Evolutionary conservation across 2,888 invertebrate species (phyloP).

Genomic region (Melipona bicolor): DNA sequence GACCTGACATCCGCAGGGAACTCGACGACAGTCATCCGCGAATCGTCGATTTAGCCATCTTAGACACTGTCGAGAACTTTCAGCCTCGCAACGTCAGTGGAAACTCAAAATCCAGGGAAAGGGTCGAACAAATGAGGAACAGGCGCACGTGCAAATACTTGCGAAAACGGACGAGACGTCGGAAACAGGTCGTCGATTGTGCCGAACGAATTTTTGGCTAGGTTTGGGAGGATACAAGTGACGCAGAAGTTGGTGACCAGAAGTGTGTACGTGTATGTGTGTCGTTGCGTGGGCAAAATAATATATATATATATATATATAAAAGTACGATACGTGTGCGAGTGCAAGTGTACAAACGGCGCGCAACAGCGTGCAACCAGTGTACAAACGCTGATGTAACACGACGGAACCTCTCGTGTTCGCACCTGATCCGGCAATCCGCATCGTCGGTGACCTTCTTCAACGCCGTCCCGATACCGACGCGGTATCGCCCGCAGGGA

Average conservation of each 20-base stretch:
- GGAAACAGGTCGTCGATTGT: slow-evolving; percentile 37
- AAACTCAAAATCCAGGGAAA: slow-evolving; percentile 14
- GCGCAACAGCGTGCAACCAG: slow-evolving; percentile 32
- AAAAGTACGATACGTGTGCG: slow-evolving; percentile 8
- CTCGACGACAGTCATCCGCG: neutral
- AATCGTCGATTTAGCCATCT: neutral
- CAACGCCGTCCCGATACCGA: slow-evolving; percentile 27
- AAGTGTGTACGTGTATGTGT: slow-evolving; percentile 18
- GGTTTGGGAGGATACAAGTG: slow-evolving; percentile 1
- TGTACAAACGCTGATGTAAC: slow-evolving; percentile 59
- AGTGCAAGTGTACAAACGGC: slow-evolving; percentile 21
- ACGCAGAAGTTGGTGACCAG: slow-evolving; percentile 12
- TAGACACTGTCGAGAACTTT: neutral
- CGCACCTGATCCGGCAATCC: slow-evolving; percentile 49
- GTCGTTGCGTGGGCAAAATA: neutral
- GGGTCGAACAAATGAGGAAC: slow-evolving; percentile 67
- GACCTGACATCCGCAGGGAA: no score
- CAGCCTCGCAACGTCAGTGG: neutral
- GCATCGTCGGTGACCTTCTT: slow-evolving; percentile 56
- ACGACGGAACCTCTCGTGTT: slow-evolving; percentile 43
- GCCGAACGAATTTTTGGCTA: slow-evolving; percentile 40
- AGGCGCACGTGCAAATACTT: slow-evolving; percentile 70
- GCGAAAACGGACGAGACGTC: slow-evolving; percentile 71
- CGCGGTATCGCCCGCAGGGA: slow-evolving; percentile 39
- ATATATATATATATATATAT: neutral